Conservation (phyloP, 1,140 invertebrate species). For the Drosophila paulistorum region DNA sequence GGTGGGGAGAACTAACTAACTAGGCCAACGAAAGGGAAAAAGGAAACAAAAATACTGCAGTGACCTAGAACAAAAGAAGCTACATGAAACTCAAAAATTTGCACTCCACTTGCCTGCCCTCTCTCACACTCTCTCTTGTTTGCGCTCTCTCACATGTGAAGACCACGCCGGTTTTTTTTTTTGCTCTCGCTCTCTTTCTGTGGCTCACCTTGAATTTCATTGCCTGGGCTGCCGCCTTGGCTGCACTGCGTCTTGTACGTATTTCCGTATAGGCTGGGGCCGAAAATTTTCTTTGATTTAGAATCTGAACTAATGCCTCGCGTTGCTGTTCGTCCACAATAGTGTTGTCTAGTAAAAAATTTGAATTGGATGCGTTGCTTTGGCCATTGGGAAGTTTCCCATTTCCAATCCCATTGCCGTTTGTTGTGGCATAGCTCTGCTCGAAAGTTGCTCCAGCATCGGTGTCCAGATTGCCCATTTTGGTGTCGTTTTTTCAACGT, state of each 20-base stretch:
- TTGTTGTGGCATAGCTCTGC: slow-evolving; percentile 40
- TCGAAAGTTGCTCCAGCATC: slow-evolving; percentile 49
- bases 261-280: slow-evolving; percentile 74
- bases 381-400: slow-evolving; percentile 36
- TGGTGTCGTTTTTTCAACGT: not conserved
- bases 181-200: slow-evolving; percentile 1
- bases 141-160: too few relatives aligned
- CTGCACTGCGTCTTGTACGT: slow-evolving; percentile 62
- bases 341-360: not conserved
- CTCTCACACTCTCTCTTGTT: not conserved
- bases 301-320: not conserved
- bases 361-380: not conserved
- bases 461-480: slow-evolving; percentile 65
- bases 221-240: slow-evolving; percentile 44
- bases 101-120: not conserved
- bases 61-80: slow-evolving; percentile 34
- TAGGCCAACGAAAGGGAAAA: slow-evolving; percentile 19
- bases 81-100: not conserved
- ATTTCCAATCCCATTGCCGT: slow-evolving; percentile 39
- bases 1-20: too few relatives aligned
- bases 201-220: slow-evolving; percentile 63
- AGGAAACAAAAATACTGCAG: slow-evolving; percentile 40
- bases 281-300: slow-evolving; percentile 58
- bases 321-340: slow-evolving; percentile 38
- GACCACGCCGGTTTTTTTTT: not conserved